These are phyloP conservation scores for Cryptomyrus ogoouensis DNA, from an alignment of 2,113 vertebrate species.

Conservation along the genomic window DNA sequence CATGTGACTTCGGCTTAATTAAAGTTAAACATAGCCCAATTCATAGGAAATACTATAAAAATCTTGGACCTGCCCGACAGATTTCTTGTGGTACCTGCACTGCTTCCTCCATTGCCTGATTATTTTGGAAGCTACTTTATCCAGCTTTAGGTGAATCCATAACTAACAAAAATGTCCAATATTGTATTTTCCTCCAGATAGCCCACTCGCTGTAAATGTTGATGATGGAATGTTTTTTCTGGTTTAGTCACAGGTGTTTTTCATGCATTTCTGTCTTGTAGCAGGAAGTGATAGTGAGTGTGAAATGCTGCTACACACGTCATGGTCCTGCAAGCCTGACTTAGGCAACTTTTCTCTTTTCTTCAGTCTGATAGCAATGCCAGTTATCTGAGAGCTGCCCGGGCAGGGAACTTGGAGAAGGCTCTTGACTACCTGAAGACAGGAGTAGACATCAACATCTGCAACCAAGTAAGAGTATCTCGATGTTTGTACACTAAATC, in stretches of 20 bases:
- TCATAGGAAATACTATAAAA: not conserved
- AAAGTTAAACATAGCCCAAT: not conserved
- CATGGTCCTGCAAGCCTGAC: not conserved
- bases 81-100: not conserved
- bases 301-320: not conserved
- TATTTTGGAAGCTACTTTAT: not conserved
- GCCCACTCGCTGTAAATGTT: not conserved
- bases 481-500: not conserved
- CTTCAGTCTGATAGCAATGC: slow-evolving; percentile 88
- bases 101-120: not conserved
- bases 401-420: slow-evolving; percentile 93
- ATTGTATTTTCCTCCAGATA: not conserved
- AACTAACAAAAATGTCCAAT: not conserved
- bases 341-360: not conserved
- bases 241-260: not conserved
- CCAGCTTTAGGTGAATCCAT: not conserved
- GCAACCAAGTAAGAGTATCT: slow-evolving; percentile 77
- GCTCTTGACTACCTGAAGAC: slow-evolving; percentile 94
- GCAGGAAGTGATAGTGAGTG: not conserved
- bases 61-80: not conserved
- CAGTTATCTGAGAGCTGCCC: slow-evolving; percentile 89
- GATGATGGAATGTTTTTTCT: not conserved
- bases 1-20: not conserved
- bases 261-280: not conserved
- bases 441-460: slow-evolving; percentile 97